Evolutionary conservation across 2,113 vertebrate genomes (phyloP).

Genomic region (Poeciliopsis prolifica): DNA sequence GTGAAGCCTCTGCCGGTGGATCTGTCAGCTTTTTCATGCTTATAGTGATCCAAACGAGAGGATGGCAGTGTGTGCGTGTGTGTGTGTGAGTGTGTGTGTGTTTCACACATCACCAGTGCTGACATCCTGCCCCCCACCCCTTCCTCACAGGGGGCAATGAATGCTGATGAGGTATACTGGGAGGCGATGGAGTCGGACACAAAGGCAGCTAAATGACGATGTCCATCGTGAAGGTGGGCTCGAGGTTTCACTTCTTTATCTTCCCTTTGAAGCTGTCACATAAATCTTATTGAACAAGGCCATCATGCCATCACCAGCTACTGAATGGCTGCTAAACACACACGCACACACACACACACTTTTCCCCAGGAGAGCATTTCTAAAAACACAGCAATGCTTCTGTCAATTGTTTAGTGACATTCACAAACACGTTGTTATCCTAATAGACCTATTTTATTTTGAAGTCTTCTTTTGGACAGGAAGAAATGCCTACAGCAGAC

Average conservation of each 20-base stretch:
- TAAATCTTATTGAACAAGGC: neutral
- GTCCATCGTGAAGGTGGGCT: slow-evolving; percentile 11
- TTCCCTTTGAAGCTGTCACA: slow-evolving; percentile 3
- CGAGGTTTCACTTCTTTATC: neutral
- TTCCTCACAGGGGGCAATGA: slow-evolving; percentile 44
- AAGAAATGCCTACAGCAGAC: neutral
- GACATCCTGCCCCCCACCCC: slow-evolving; percentile 1
- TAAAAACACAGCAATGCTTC: neutral
- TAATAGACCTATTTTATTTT: neutral
- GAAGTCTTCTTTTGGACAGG: neutral
- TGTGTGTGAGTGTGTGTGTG: neutral
- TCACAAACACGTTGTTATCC: neutral
- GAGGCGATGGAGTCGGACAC: slow-evolving; percentile 45
- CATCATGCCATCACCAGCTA: slow-evolving; percentile 4
- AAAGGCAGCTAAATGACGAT: slow-evolving; percentile 50
- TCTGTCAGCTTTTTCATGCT: slow-evolving; percentile 47
- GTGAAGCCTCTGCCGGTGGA: neutral
- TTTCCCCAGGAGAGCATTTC: neutral
- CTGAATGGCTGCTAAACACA: neutral
- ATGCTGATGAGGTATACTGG: slow-evolving; percentile 58
- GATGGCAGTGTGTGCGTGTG: neutral
- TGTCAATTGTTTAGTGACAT: neutral
- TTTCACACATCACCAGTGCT: slow-evolving; percentile 30
- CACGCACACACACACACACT: too few relatives aligned
- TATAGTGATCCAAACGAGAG: slow-evolving; percentile 72